Evolutionary conservation across 2,797 vertebrate genomes (phyloP).

Genomic region (Chromobotia macracanthus): DNA sequence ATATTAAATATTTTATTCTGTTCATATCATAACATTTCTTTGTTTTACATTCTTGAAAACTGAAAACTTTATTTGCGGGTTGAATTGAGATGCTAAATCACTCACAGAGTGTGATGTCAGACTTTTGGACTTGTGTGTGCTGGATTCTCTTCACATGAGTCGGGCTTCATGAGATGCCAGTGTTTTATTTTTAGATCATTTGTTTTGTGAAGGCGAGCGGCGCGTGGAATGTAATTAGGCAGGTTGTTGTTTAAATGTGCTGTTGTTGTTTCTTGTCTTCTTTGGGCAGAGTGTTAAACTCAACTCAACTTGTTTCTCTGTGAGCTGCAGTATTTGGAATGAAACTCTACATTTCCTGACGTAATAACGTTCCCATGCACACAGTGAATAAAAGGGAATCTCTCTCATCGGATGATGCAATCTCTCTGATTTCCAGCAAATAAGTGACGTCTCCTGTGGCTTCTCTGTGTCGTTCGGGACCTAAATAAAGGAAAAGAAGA

Average conservation of each 20-base stretch:
- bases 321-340: constrained; percentile 1
- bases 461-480: neutral
- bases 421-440: constrained; percentile 10
- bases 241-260: neutral
- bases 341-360: neutral
- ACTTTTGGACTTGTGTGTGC: too few species aligned
- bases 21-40: neutral
- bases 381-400: constrained; percentile 1
- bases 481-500: constrained; percentile 1
- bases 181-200: constrained; percentile 10
- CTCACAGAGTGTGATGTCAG: too few species aligned
- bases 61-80: too few species aligned
- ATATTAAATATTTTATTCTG: neutral
- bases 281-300: neutral
- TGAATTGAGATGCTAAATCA: too few species aligned
- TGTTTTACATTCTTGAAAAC: neutral
- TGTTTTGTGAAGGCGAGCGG: neutral
- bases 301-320: constrained; percentile 23
- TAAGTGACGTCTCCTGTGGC: constrained; percentile 19
- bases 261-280: constrained; percentile 25
- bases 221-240: neutral
- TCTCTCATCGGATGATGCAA: constrained; percentile 24
- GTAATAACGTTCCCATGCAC: constrained; percentile 28
- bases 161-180: too few species aligned
- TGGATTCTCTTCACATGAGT: neutral